Evolutionary conservation across 2,797 vertebrate species (phyloP).

Genomic region (Megaceryle alcyon): DNA sequence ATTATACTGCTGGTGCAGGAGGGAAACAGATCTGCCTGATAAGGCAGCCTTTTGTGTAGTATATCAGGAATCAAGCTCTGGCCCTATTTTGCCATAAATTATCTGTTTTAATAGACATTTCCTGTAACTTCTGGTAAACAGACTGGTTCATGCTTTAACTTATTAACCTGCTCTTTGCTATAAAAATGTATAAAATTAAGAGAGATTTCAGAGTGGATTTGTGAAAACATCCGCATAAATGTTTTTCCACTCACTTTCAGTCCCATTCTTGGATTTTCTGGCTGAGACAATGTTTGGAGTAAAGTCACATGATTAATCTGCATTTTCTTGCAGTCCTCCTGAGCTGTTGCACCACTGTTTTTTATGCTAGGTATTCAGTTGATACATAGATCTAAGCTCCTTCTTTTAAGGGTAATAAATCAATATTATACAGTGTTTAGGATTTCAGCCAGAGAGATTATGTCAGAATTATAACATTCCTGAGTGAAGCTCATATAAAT

Average conservation of each 20-base stretch:
- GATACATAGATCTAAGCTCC: constrained; percentile 7
- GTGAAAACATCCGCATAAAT: constrained; percentile 30
- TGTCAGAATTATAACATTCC: constrained; percentile 66
- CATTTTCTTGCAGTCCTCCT: constrained; percentile 65
- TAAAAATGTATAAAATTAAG: neutral
- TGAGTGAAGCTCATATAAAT: constrained; percentile 62
- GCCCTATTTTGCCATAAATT: constrained; percentile 12
- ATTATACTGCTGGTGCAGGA: neutral
- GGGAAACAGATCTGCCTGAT: neutral
- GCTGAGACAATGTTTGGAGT: constrained; percentile 60
- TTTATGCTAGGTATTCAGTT: constrained; percentile 30
- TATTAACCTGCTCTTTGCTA: constrained; percentile 1
- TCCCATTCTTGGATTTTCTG: constrained; percentile 23
- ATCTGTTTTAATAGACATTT: constrained; percentile 22
- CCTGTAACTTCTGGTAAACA: constrained; percentile 24
- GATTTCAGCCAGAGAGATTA: constrained; percentile 59
- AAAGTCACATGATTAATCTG: constrained; percentile 61
- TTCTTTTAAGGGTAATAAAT: constrained; percentile 48
- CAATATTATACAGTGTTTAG: constrained; percentile 52
- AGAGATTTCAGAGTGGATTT: constrained; percentile 21
- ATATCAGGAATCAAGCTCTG: neutral
- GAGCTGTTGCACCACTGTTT: constrained; percentile 38
- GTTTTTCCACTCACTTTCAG: constrained; percentile 46
- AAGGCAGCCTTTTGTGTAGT: constrained; percentile 22
- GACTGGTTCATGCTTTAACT: constrained; percentile 6